Percentiles rank a stretch among this genome's conserved stretches.
These are phyloP conservation scores for Oithona nana DNA, from an alignment of 2,888 invertebrate species.

Conservation along the genomic window DNA sequence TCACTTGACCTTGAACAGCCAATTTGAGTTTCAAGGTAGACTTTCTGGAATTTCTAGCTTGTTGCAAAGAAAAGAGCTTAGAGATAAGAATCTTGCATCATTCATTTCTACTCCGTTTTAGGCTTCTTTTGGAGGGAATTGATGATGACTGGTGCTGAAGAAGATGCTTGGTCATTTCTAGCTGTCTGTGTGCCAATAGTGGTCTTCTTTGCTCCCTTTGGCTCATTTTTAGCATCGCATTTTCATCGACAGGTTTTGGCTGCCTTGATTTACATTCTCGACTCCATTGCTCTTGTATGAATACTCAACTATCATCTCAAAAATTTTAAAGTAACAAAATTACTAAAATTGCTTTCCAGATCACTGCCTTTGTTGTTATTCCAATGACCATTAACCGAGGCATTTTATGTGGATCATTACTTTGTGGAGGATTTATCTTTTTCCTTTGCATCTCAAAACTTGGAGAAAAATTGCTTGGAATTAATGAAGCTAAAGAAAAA, in stretches of 20 bases:
- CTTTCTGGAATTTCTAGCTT: too few species aligned
- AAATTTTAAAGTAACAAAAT: background rate
- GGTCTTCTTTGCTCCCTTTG: conserved; percentile 13
- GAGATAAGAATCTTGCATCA: too few species aligned
- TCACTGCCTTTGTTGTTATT: conserved; percentile 12
- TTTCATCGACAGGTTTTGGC: conserved; percentile 16
- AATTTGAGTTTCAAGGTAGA: too few species aligned
- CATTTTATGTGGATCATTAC: background rate
- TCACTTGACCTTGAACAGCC: too few species aligned
- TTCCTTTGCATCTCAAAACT: conserved; percentile 1
- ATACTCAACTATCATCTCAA: background rate
- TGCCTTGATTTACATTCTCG: conserved; percentile 12
- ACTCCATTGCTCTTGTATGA: conserved; percentile 13
- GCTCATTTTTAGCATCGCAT: conserved; percentile 8
- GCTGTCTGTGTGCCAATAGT: conserved; percentile 12
- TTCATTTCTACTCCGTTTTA: background rate
- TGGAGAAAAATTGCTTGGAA: background rate
- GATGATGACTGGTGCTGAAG: conserved; percentile 4
- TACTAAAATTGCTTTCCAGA: background rate
- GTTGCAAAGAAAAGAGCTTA: too few species aligned
- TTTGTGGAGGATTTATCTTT: conserved; percentile 12
- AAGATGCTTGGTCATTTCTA: conserved; percentile 6
- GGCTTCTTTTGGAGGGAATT: conserved; percentile 13
- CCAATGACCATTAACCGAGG: conserved; percentile 8
- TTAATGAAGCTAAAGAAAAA: background rate